Percentiles rank a stretch among this genome's conserved stretches.
phyloP scores from a whole-genome alignment of 2,888 invertebrate genomes.

The Ennomos erosarius region DNA sequence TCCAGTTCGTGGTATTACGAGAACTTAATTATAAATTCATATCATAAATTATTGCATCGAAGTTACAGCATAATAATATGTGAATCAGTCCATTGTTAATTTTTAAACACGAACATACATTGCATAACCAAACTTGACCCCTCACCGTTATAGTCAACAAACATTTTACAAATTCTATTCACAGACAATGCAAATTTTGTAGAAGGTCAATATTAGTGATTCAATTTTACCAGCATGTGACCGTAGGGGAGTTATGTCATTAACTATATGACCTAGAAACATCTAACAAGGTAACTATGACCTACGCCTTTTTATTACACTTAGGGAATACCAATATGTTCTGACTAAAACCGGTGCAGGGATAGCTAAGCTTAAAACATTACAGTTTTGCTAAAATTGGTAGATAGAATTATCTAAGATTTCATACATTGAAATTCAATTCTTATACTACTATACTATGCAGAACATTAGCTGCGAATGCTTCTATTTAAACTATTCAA shows the following conservation, averaged over 20 bases:
- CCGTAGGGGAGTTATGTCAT: constrained; percentile 45
- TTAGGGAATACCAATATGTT: neutral
- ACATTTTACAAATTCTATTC: constrained; percentile 44
- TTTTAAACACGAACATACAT: constrained; percentile 12
- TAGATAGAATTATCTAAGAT: too few relatives aligned
- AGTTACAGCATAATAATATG: constrained; percentile 14
- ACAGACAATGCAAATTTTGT: constrained; percentile 41
- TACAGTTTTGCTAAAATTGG: too few relatives aligned
- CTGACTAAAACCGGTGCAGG: neutral
- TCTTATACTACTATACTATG: too few relatives aligned
- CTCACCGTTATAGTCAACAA: constrained; percentile 44
- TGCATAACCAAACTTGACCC: constrained; percentile 44
- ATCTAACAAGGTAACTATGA: constrained; percentile 15
- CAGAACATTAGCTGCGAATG: too few relatives aligned
- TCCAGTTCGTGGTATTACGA: too few relatives aligned
- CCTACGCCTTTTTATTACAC: neutral
- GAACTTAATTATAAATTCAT: constrained; percentile 13
- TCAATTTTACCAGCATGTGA: constrained; percentile 39
- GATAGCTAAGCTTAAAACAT: too few relatives aligned
- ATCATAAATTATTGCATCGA: constrained; percentile 9
- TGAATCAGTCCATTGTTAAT: constrained; percentile 26
- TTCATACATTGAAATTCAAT: too few relatives aligned
- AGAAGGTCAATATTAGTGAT: constrained; percentile 45
- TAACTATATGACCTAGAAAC: constrained; percentile 28
- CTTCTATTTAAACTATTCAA: too few relatives aligned